Base-by-base conservation (phyloP, 2,797 vertebrate genomes). In the Erethizon dorsatum region DNA sequence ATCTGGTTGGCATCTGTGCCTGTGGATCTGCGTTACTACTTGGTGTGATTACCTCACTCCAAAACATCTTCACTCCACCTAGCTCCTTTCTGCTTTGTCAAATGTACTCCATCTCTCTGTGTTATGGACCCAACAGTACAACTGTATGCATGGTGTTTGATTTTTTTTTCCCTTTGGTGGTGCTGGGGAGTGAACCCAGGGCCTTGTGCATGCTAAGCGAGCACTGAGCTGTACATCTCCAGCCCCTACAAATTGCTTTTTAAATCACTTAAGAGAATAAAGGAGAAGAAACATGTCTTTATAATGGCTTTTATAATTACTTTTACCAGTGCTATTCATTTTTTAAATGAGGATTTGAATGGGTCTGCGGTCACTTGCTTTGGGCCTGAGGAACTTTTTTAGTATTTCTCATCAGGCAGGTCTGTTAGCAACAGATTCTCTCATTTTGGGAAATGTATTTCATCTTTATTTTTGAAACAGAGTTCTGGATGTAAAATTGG, bases 231-330 rank as follows among this genome's bases (percentile, higher is more conserved):
- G 24, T 67, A 69, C 3, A 37, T n/a, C 12, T 41, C 22, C 28
- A 47, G 15, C 28, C 10, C 8, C 63, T 61, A 22, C 2, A 77
- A 56, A 1, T n/a, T 17, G 20, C 41, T 94, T 94, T 79, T 69
- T 18, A 61, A 96, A 83, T 94, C 50, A 78, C 15, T n/a, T 94
- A 69, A 57, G 79, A 77, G 79, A 67, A 75, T 50, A 37, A 63
- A 82, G 37, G 69, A 77, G 47, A 45, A 86, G 20, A 90, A 83
- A 83, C 14, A n/a, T 37, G 33, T 33, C 31, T 26, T 57, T 41
- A n/a, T 65, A 33, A 50, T 57, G n/a, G 65, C 59, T 79, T 33
- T 82, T 54, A 56, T 45, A 80, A 79, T 83, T 75, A 54, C 69
- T 52, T 90, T 91, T 79, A 57, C 22, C 15, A 20, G 8, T 61